Evolutionary conservation across 2,888 invertebrate genomes (phyloP).

Genomic region (Drosophila putrida): DNA sequence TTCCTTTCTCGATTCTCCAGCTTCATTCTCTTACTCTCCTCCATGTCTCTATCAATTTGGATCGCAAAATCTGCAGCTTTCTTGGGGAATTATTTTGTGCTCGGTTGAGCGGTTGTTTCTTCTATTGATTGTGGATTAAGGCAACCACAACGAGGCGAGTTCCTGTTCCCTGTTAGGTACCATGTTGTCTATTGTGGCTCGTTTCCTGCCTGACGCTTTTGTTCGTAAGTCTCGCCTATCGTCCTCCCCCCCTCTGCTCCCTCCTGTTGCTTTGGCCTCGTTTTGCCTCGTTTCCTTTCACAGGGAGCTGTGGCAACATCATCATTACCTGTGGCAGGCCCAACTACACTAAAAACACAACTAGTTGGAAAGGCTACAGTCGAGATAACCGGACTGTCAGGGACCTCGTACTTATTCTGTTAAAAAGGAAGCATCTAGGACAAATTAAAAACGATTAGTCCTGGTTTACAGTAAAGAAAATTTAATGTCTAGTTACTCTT

Average conservation of each 20-base stretch:
- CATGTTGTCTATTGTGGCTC: constrained; percentile 73
- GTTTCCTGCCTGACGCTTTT: constrained; percentile 73
- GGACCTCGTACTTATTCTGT: no score
- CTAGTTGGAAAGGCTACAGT: no score
- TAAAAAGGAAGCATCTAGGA: no score
- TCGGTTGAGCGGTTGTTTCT: constrained; percentile 55
- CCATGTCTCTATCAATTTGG: constrained; percentile 63
- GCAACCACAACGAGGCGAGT: constrained; percentile 25
- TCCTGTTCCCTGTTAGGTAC: constrained; percentile 37
- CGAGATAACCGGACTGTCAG: no score
- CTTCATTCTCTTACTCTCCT: neutral
- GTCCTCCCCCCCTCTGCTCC: neutral
- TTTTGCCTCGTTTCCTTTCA: constrained; percentile 67
- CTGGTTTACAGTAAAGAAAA: no score
- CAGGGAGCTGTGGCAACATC: constrained; percentile 69
- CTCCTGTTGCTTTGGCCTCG: constrained; percentile 52
- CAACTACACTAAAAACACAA: constrained; percentile 35
- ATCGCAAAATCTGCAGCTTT: constrained; percentile 58
- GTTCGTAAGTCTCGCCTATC: constrained; percentile 30
- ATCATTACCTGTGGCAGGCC: constrained; percentile 71
- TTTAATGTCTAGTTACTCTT: no score
- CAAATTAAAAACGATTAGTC: no score
- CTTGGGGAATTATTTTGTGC: constrained; percentile 57
- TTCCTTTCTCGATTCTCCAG: neutral
- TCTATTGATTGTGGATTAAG: constrained; percentile 74